Evolutionary conservation across 2,797 vertebrate genomes (phyloP).

Genomic region (Bovichtus variegatus): DNA sequence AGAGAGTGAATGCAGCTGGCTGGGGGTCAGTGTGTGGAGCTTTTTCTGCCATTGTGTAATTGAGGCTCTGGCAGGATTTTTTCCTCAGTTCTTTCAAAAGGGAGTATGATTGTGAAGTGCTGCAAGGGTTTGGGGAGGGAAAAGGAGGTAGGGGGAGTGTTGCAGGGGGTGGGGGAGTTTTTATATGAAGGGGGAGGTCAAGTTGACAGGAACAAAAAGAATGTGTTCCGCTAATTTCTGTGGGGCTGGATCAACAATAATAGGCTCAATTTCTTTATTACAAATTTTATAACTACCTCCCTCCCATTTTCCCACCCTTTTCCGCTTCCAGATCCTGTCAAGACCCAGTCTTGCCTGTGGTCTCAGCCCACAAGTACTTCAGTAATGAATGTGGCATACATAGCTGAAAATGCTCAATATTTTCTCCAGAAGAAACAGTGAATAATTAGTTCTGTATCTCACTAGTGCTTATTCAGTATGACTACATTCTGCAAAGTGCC

Average conservation of each 20-base stretch:
- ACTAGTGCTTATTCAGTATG: constrained; percentile 73
- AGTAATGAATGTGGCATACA: constrained; percentile 74
- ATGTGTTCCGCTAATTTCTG: constrained; percentile 93
- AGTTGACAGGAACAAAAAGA: constrained; percentile 94
- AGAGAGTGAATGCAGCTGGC: constrained; percentile 99
- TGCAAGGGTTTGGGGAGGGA: constrained; percentile 84
- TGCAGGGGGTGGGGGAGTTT: constrained; percentile 87
- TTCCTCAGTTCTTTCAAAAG: constrained; percentile 88
- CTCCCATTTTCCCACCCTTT: constrained; percentile 83
- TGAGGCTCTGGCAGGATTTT: constrained; percentile 97
- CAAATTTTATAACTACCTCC: constrained; percentile 86
- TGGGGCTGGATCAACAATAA: constrained; percentile 91
- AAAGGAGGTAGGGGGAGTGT: constrained; percentile 86
- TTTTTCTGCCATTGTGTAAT: constrained; percentile 99
- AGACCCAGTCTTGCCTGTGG: constrained; percentile 81
- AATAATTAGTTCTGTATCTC: constrained; percentile 81
- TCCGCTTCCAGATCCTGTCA: constrained; percentile 85
- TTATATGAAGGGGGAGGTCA: constrained; percentile 89
- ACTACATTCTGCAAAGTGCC: constrained; percentile 72
- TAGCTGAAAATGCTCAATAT: constrained; percentile 76
- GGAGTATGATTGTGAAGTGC: constrained; percentile 90
- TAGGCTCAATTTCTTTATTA: constrained; percentile 92
- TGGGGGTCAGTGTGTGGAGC: constrained; percentile 98
- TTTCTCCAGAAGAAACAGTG: constrained; percentile 75
- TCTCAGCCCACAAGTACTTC: constrained; percentile 82